Evolutionary conservation across 2,797 vertebrate species (phyloP), one percentile per base, ranked within the genome.

Genomic region (Propithecus deckenii): DNA sequence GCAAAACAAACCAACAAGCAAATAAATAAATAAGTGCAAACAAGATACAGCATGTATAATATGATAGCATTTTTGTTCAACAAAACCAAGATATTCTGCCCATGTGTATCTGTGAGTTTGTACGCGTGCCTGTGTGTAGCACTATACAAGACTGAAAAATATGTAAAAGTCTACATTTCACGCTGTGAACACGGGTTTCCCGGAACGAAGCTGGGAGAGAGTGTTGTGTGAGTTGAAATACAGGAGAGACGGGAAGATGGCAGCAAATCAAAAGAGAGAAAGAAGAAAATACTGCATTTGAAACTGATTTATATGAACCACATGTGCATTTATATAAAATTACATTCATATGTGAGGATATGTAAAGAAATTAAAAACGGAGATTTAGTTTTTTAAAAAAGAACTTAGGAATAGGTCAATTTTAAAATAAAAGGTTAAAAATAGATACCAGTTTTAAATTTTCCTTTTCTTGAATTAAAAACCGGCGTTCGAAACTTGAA

Each of bases 161-260:
- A 13, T 7, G 28, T 4, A 1, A 4, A 13, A 32, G 35, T 41
- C 14, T 28, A 10, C 1, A 5, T 0, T 23, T 2, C 15, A 71
- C 23, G 12, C 1, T 32, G n/a, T 50, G 2, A n/a, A 43, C 63
- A 10, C 0, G 25, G 78, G 41, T 48, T 30, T 63, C 55, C 43
- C 6, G 28, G 20, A 5, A 25, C 2, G 28, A 23, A 28, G 18
- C 0, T 7, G 2, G 4, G 38, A 13, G 20, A 32, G 46, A 3
- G 20, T 14, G 22, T 7, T 2, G 0, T 10, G 35, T 7, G 50
- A 14, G 2, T 41, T 6, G 50, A 41, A 57, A 52, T 23, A 35
- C 0, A 23, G 55, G 55, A n/a, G 80, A n/a, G 35, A 52, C 14
- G 28, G 14, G 35, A 13, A 30, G 41, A 41, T 11, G 18, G 43